These are phyloP conservation scores for Porites australiensis DNA, from an alignment of 64 coral and sea anemone species.

Conservation along the genomic window DNA sequence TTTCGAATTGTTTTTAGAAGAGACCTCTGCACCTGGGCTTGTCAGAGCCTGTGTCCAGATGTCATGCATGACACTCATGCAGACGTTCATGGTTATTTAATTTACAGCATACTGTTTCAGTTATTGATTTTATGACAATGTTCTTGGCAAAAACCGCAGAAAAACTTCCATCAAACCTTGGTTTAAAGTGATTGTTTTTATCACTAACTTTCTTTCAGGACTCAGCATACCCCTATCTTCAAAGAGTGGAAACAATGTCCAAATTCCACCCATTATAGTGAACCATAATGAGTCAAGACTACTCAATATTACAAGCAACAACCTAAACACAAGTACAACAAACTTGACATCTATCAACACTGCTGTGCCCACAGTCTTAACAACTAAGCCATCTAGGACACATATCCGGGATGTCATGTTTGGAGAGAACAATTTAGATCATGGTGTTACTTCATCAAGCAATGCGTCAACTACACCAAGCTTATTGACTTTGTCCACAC, in stretches of 20 bases:
- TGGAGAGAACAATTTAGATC: neutral
- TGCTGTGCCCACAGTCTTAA: neutral
- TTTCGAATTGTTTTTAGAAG: too few relatives aligned
- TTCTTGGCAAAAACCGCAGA: too few relatives aligned
- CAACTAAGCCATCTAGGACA: neutral
- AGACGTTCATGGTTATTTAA: too few relatives aligned
- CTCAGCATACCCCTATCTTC: neutral
- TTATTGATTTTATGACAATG: too few relatives aligned
- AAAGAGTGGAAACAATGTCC: neutral
- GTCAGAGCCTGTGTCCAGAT: too few relatives aligned
- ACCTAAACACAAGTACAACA: neutral
- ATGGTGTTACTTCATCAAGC: neutral
- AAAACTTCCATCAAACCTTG: too few relatives aligned
- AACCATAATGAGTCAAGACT: neutral
- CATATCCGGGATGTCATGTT: neutral
- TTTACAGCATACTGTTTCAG: too few relatives aligned
- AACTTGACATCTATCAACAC: neutral
- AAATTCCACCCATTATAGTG: neutral
- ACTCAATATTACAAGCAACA: slow-evolving; percentile 27
- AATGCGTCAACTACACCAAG: neutral
- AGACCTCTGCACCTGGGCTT: too few relatives aligned
- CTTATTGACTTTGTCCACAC: neutral
- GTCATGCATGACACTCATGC: too few relatives aligned
- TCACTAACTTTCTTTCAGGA: neutral
- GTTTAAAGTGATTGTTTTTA: neutral